phyloP scores from a whole-genome alignment of 2,888 invertebrate genomes.

The Melanargia galathea region DNA sequence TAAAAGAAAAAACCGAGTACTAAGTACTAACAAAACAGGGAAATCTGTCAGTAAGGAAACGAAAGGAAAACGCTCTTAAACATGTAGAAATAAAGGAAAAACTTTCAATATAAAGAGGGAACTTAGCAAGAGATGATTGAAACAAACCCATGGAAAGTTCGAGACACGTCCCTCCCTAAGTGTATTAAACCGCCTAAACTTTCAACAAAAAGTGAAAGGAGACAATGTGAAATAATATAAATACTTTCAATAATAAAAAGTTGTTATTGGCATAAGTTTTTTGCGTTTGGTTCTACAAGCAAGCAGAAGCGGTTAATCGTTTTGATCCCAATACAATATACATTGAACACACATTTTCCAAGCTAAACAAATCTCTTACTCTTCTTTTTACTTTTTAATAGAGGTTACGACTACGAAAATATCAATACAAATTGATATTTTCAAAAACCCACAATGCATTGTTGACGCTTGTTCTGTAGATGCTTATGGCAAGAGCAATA shows the following conservation, averaged over 20 bases:
- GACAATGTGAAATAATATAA: slow-evolving; percentile 78
- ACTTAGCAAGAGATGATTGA: slow-evolving; percentile 72
- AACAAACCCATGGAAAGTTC: slow-evolving; percentile 65
- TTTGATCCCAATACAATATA: background rate
- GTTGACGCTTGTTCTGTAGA: no score
- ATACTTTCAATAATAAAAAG: slow-evolving; percentile 80
- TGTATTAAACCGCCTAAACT: slow-evolving; percentile 77
- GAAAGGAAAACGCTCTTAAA: slow-evolving; percentile 32
- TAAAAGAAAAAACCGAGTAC: background rate
- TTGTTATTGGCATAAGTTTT: slow-evolving; percentile 62
- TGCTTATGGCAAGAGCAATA: no score
- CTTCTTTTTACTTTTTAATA: no score
- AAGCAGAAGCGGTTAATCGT: slow-evolving; percentile 18
- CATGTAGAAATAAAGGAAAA: slow-evolving; percentile 40
- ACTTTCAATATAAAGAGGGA: slow-evolving; percentile 51
- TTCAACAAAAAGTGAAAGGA: slow-evolving; percentile 66
- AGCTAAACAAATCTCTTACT: no score
- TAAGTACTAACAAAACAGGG: background rate
- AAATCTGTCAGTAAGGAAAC: slow-evolving; percentile 29
- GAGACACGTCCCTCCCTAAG: slow-evolving; percentile 69
- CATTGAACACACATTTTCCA: background rate
- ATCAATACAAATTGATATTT: no score
- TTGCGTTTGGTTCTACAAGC: slow-evolving; percentile 44
- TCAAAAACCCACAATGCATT: no score
- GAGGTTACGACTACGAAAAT: no score